phyloP scores from a whole-genome alignment of 1,140 invertebrate species.

The Leptinotarsa defecta region DNA sequence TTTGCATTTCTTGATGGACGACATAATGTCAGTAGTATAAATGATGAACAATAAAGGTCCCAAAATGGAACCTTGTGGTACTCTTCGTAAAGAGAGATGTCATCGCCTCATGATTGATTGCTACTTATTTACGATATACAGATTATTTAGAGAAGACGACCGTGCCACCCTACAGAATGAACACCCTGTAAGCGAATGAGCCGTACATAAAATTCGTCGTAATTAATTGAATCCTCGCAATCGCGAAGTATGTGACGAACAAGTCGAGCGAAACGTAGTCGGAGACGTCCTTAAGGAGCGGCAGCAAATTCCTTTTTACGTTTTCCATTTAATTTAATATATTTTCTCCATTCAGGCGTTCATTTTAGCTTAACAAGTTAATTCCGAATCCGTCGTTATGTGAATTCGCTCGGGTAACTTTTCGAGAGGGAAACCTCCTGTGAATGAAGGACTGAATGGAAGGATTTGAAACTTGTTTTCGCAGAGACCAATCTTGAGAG shows the following conservation, averaged over 20 bases:
- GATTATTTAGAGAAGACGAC: too few relatives aligned
- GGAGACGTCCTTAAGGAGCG: not conserved
- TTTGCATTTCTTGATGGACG: too few relatives aligned
- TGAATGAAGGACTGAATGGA: slow-evolving; percentile 22
- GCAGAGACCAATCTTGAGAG: not conserved
- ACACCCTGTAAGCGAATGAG: too few relatives aligned
- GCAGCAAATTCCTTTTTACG: slow-evolving; percentile 12
- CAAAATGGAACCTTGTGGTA: too few relatives aligned
- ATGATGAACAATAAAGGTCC: too few relatives aligned
- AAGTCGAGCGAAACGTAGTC: not conserved
- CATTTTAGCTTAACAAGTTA: slow-evolving; percentile 31
- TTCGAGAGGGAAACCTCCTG: slow-evolving; percentile 18
- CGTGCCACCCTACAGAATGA: too few relatives aligned
- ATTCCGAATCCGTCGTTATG: slow-evolving; percentile 24
- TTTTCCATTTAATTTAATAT: slow-evolving; percentile 28
- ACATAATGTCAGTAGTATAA: too few relatives aligned
- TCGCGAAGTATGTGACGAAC: not conserved
- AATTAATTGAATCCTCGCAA: slow-evolving; percentile 2
- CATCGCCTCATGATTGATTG: too few relatives aligned
- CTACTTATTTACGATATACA: too few relatives aligned
- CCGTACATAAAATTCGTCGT: not conserved
- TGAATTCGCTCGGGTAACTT: slow-evolving; percentile 24
- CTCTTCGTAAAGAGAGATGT: too few relatives aligned
- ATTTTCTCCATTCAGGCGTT: slow-evolving; percentile 19
- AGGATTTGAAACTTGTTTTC: slow-evolving; percentile 29